Evolutionary conservation across 2,888 invertebrate genomes (phyloP), one percentile per base, ranked within the genome.

Genomic region (Cephus runcator): DNA sequence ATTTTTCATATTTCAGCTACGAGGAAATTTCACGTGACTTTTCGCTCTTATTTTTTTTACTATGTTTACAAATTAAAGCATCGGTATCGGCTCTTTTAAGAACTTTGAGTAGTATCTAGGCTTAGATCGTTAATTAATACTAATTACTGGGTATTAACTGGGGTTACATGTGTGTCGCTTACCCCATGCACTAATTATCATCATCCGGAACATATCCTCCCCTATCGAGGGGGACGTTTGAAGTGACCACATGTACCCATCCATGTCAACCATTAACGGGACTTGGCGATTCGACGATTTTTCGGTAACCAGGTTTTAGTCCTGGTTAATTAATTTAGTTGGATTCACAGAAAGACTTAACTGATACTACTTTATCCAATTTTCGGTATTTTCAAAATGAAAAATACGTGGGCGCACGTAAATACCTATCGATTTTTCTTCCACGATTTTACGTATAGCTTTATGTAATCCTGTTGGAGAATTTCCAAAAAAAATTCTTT

Each of bases 231-330:
- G 69, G 75, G 79, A 84, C 82, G 88, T 88, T 87, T 87, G 87
- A 84, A 87, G 87, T 85, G 87, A 84, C 86, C 86, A 81, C 76
- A 79, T 75, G 73, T 74, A 76, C 73, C 76, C 82, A 11, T n/a
- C 74, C 74, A 33, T 56, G 80, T 79, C 76, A 79, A 80, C 78
- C 85, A 84, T 87, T 87, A 87, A 82, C 81, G 81, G 79, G 56
- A 56, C 40, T 15, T 15, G 40, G 40, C 40, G 15, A 40, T 40
- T 40, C 40, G 15, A 15, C 15, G 79, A 81, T 83, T 87, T 87
- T 86, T 85, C 79, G 69, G 79, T 81, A 81, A 83, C 79, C 74
- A 73, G 78, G 80, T 82, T 84, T 84, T 69, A 84, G 75, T 68
- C 73, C 69, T 56, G 79, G 69, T 56, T 69, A 69, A 75, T 77